A percentile compares a stretch with the other conserved stretches of the same genome.
phyloP scores from a whole-genome alignment of 1,140 invertebrate species.

The Sarcophaga bullata region DNA sequence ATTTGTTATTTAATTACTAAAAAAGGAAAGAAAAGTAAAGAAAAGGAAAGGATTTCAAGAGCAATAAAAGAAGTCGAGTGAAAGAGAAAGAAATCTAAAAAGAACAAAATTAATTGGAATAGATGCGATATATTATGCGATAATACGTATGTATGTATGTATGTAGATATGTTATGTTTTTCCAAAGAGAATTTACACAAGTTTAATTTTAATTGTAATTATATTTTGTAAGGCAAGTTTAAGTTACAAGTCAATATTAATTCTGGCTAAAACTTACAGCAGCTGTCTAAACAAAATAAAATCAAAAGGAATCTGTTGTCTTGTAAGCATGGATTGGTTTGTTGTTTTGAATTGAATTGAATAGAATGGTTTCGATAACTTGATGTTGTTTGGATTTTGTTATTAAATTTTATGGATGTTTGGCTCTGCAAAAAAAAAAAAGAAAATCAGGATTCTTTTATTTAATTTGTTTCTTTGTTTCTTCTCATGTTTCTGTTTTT shows the following conservation, averaged over 20 bases:
- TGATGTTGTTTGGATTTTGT: background rate
- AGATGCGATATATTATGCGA: no score
- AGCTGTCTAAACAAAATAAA: no score
- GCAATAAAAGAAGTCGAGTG: background rate
- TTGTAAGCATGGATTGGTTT: background rate
- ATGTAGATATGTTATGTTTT: no score
- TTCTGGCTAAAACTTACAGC: no score
- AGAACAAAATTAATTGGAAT: background rate
- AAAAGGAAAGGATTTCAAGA: background rate
- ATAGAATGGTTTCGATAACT: background rate
- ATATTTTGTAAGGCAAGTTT: no score
- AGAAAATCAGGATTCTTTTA: background rate
- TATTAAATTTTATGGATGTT: constrained; percentile 22
- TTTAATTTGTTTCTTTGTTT: no score
- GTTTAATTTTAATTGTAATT: no score
- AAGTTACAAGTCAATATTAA: no score
- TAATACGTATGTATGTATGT: no score
- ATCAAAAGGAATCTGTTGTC: background rate
- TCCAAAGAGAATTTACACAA: no score
- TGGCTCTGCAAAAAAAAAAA: constrained; percentile 20
- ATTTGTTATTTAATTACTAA: background rate
- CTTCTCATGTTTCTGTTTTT: background rate
- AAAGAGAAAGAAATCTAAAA: background rate
- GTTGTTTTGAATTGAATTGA: background rate
- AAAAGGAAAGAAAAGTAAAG: background rate